These are phyloP conservation scores for Saxidomus purpurata DNA, from an alignment of 1,140 invertebrate genomes.

Conservation along the genomic window DNA sequence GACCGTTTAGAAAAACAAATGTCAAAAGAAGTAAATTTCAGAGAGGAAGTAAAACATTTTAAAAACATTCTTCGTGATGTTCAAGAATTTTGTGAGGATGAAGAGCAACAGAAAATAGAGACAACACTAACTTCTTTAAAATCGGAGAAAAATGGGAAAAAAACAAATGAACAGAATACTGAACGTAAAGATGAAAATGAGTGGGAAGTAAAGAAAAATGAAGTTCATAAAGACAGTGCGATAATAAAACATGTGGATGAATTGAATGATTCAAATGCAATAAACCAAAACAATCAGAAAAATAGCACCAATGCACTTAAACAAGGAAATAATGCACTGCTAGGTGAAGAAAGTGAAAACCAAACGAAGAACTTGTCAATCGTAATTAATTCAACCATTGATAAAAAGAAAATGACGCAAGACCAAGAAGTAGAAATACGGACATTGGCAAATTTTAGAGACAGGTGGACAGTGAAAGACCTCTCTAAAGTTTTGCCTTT, in stretches of 20 bases:
- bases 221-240: not conserved
- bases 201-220: not conserved
- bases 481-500: not conserved
- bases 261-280: not conserved
- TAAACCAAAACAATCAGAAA: not conserved
- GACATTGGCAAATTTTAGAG: not conserved
- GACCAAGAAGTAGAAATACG: not conserved
- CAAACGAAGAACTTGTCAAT: not conserved
- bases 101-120: not conserved
- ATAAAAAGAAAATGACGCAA: not conserved
- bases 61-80: constrained; percentile 2
- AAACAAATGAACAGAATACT: too few species aligned
- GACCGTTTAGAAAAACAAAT: constrained; percentile 20
- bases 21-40: not conserved
- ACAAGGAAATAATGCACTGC: too few species aligned
- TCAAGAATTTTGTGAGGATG: not conserved
- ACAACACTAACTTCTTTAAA: too few species aligned
- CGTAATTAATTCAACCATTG: not conserved
- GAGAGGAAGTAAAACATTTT: constrained; percentile 28
- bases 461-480: not conserved
- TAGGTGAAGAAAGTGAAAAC: not conserved
- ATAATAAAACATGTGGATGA: not conserved
- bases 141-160: too few species aligned
- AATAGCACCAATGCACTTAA: too few species aligned
- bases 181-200: not conserved